phyloP scores from a whole-genome alignment of 2,113 vertebrate species.

The Poecilia latipinna region DNA sequence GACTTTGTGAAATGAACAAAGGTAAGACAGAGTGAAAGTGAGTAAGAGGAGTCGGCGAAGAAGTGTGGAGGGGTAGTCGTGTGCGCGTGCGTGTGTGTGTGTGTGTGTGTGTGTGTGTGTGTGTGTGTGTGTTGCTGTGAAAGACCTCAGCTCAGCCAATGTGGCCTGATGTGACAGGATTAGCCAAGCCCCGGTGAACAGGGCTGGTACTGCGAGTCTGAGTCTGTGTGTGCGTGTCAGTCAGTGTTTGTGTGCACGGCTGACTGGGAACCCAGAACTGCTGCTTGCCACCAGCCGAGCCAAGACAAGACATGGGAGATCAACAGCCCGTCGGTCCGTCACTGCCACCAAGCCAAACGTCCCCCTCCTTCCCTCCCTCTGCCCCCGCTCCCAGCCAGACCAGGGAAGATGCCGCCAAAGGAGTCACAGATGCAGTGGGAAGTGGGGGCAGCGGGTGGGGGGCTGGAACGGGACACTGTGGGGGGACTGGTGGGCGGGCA shows the following conservation, averaged over 20 bases:
- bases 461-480: slow-evolving; percentile 39
- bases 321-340: slow-evolving; percentile 70
- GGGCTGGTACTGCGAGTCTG: slow-evolving; percentile 68
- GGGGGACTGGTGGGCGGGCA: slow-evolving; percentile 74
- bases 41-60: slow-evolving; percentile 50
- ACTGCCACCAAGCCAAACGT: slow-evolving; percentile 59
- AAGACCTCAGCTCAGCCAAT: slow-evolving; percentile 74
- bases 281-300: slow-evolving; percentile 75
- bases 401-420: slow-evolving; percentile 51
- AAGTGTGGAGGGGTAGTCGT: slow-evolving; percentile 39
- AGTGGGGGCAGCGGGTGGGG: too few species aligned
- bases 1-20: slow-evolving; percentile 72
- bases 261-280: slow-evolving; percentile 72
- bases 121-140: slow-evolving; percentile 35
- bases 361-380: slow-evolving; percentile 52
- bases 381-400: slow-evolving; percentile 38
- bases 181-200: slow-evolving; percentile 83
- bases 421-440: slow-evolving; percentile 68
- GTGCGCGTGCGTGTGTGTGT: slow-evolving; percentile 1
- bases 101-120: slow-evolving; percentile 11
- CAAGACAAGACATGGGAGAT: slow-evolving; percentile 73
- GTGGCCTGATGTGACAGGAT: slow-evolving; percentile 82
- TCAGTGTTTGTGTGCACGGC: slow-evolving; percentile 48
- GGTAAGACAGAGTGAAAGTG: slow-evolving; percentile 35
- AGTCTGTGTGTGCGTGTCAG: slow-evolving; percentile 36